Base-by-base conservation (phyloP, 2,888 invertebrate genomes). In the Cabera pusaria region DNA sequence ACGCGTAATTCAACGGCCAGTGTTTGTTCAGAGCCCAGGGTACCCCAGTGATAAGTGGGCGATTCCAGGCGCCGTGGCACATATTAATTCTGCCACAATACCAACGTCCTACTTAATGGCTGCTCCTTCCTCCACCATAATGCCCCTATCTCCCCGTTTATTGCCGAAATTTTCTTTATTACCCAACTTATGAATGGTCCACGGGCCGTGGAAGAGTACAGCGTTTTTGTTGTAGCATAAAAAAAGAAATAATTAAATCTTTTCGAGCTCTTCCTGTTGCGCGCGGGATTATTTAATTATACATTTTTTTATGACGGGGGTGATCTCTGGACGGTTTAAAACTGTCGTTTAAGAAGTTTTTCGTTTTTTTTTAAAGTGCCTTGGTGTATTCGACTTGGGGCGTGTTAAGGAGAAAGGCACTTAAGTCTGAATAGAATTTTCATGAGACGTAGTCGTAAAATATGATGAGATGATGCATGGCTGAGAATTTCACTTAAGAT, bases 121-220 rank as follows among this genome's bases (percentile, higher is more conserved):
- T 39, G 29, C 49, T 33, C 52, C 43, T 53, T 60, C 56, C 61
- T 57, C 46, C 38, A 53, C 39, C 54, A 44, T 48, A 46, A 52
- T 45, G 55, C 55, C 56, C 56, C 56, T 65, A 63, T 68, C 64
- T 65, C 54, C 49, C 52, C 55, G 53, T 71, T 72, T 72, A 72
- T 69, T 56, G 63, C 68, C 52, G 48, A 66, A 72, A 73, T 72
- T 72, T 71, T 70, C 72, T 72, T 72, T 71, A 72, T 69, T 68
- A 57, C 65, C 52, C 56, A 70, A 70, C 67, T 71, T 70, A 66
- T 69, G 67, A 71, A 67, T 67, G 63, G 50, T 52, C 39, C 35
- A 31, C 40, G 42, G 37, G 34, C 35, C 38, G 40, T 39, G 44
- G 43, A 38, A 35, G 35, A 28, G 45, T 39, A 37, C 39, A 45